Evolutionary conservation across 1,140 invertebrate species (phyloP).

Genomic region (Lordiphosa collinella): DNA sequence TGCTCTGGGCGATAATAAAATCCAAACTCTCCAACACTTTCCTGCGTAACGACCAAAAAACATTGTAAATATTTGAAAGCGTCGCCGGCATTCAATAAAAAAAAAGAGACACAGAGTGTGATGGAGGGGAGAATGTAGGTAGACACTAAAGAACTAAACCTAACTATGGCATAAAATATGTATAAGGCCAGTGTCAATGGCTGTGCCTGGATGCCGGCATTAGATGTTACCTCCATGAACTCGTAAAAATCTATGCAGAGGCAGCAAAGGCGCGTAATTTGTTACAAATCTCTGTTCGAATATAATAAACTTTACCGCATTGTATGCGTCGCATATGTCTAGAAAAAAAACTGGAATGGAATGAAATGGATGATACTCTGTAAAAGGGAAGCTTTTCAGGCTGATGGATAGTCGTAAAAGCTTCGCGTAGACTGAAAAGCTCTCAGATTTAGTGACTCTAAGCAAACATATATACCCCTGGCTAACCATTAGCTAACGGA

Average conservation of each 20-base stretch:
- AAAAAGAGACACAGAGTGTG: not conserved
- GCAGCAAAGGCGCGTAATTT: slow-evolving; percentile 62
- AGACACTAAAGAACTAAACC: slow-evolving; percentile 24
- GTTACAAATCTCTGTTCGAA: slow-evolving; percentile 71
- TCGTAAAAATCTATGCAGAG: slow-evolving; percentile 40
- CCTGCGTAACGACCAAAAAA: slow-evolving; percentile 22
- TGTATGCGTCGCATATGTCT: slow-evolving; percentile 34
- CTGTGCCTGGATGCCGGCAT: not conserved
- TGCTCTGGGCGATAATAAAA: too few species aligned
- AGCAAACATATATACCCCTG: not conserved
- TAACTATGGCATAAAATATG: slow-evolving; percentile 43
- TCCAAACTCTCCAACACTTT: not conserved
- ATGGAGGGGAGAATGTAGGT: too few species aligned
- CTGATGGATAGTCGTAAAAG: too few species aligned
- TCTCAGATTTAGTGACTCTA: too few species aligned
- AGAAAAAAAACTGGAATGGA: not conserved
- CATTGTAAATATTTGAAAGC: slow-evolving; percentile 51
- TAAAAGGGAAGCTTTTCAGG: too few species aligned
- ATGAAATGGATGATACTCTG: not conserved
- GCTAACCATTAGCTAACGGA: not conserved
- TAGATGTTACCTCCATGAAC: not conserved
- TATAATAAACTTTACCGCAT: slow-evolving; percentile 71
- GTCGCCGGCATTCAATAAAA: slow-evolving; percentile 20
- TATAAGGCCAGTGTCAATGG: slow-evolving; percentile 31
- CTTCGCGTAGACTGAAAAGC: too few species aligned